phyloP scores from a whole-genome alignment of 2,888 invertebrate species.

The Lasioglossum leucozonium region DNA sequence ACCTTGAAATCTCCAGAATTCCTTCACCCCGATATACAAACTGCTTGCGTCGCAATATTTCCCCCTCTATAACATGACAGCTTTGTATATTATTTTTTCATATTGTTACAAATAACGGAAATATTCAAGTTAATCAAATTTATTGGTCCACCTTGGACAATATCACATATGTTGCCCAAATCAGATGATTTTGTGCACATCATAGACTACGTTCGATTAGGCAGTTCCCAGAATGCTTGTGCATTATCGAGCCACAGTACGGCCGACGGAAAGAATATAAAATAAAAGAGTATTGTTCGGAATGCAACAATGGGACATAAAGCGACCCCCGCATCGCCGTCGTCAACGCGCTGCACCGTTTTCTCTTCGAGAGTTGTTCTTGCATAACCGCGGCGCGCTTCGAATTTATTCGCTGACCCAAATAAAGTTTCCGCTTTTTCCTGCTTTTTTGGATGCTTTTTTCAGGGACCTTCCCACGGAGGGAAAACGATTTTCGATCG shows the following conservation, averaged over 20 bases:
- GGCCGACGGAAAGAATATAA: neutral
- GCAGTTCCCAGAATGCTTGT: neutral
- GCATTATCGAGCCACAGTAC: neutral
- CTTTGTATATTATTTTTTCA: too few relatives aligned
- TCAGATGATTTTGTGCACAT: neutral
- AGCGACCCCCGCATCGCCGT: neutral
- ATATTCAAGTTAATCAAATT: too few relatives aligned
- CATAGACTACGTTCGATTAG: neutral
- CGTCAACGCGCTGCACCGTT: neutral
- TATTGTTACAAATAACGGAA: too few relatives aligned
- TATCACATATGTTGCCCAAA: neutral
- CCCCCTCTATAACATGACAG: too few relatives aligned
- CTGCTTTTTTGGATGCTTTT: neutral
- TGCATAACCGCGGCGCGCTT: conserved; percentile 21
- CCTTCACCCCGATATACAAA: too few relatives aligned
- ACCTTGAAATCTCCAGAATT: too few relatives aligned
- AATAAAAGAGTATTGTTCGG: neutral
- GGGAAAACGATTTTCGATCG: conserved; percentile 52
- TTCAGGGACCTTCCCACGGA: neutral
- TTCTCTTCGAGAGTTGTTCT: conserved; percentile 2
- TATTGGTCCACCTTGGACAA: too few relatives aligned
- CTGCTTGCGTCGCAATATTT: too few relatives aligned
- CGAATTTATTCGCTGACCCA: conserved; percentile 50
- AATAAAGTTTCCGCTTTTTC: conserved; percentile 20
- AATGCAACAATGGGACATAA: conserved; percentile 12